phyloP scores from a whole-genome alignment of 2,113 vertebrate species.

The Craseonycteris thonglongyai region DNA sequence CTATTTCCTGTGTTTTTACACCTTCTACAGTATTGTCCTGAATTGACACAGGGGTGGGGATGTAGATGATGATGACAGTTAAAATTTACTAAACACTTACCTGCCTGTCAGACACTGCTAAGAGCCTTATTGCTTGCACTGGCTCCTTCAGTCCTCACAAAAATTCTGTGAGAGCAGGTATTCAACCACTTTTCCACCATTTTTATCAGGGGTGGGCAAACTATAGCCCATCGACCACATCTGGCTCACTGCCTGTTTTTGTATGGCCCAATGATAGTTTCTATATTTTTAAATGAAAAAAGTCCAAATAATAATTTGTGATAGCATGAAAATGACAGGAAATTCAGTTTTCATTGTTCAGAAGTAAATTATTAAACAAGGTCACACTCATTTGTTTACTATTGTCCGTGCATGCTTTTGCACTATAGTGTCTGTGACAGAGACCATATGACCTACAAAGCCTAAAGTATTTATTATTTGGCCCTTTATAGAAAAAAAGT shows the following conservation, averaged over 20 bases:
- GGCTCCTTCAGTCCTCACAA: background rate
- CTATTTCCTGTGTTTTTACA: background rate
- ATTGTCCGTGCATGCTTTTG: background rate
- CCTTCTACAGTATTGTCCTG: background rate
- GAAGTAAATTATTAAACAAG: background rate
- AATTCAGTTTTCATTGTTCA: background rate
- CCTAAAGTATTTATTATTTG: background rate
- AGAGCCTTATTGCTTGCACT: background rate
- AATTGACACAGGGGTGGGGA: background rate
- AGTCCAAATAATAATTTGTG: background rate
- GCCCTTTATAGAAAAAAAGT: background rate
- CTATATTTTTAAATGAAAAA: background rate
- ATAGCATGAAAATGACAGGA: background rate
- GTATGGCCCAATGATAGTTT: background rate
- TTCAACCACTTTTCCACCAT: background rate
- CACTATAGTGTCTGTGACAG: background rate
- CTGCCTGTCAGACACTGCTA: background rate
- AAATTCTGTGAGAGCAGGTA: background rate
- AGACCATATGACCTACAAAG: background rate
- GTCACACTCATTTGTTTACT: background rate
- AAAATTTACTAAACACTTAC: background rate
- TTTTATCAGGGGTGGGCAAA: background rate
- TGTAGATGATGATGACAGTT: background rate
- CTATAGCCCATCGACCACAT: background rate
- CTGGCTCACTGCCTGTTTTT: background rate